Evolutionary conservation across 1,140 invertebrate species (phyloP).

Genomic region (Lithobius niger): DNA sequence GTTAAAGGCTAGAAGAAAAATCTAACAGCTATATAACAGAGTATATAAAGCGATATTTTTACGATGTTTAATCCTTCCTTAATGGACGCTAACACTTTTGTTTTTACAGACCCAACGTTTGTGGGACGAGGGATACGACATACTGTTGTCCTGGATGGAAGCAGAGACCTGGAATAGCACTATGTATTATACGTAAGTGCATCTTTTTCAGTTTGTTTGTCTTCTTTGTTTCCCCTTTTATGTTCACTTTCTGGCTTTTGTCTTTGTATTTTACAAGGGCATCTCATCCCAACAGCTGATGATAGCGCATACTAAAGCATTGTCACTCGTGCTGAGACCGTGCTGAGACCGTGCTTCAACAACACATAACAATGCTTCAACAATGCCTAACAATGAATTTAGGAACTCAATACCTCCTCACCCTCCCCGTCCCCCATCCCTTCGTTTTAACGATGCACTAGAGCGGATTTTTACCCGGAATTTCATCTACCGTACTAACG

Average conservation of each 20-base stretch:
- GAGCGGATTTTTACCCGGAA: no score
- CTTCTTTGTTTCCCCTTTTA: no score
- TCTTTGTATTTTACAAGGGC: conserved; percentile 7
- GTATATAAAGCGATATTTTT: no score
- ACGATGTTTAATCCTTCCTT: no score
- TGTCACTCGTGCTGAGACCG: background rate
- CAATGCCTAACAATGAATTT: background rate
- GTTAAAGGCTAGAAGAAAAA: no score
- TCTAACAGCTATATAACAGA: no score
- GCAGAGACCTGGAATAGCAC: conserved; percentile 47
- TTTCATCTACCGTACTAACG: no score
- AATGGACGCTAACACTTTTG: background rate
- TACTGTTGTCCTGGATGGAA: conserved; percentile 75
- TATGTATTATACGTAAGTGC: conserved; percentile 71
- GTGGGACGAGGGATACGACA: conserved; percentile 47
- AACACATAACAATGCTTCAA: background rate
- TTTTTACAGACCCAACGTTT: conserved; percentile 51
- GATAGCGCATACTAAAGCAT: background rate
- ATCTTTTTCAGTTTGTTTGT: no score
- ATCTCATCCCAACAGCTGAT: background rate
- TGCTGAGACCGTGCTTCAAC: background rate
- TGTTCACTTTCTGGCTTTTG: conserved; percentile 6
- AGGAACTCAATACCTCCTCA: background rate
- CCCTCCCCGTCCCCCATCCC: no score
- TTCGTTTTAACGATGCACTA: no score